Evolutionary conservation across 2,797 vertebrate species (phyloP).

Genomic region (Hyperoplus lanceolatus): DNA sequence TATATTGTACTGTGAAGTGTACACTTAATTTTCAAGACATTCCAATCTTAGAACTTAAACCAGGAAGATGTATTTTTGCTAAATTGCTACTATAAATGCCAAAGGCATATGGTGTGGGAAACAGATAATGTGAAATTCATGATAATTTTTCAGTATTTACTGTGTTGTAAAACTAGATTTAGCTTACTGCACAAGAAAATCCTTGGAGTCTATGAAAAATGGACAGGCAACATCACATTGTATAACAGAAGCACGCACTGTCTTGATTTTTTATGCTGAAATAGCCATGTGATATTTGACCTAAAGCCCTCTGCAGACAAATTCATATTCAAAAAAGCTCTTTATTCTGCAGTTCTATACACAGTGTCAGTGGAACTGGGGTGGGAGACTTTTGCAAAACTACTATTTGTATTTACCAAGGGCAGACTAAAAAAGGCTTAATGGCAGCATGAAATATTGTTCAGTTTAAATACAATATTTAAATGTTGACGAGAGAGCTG

Average conservation of each 20-base stretch:
- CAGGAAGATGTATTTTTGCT: not conserved
- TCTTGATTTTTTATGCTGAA: constrained; percentile 41
- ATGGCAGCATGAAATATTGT: constrained; percentile 2
- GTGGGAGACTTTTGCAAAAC: constrained; percentile 9
- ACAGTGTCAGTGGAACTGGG: not conserved
- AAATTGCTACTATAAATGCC: constrained; percentile 1
- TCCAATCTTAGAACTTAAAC: not conserved
- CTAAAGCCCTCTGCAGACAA: constrained; percentile 39
- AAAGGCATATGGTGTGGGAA: constrained; percentile 9
- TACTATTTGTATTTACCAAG: not conserved
- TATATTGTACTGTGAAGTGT: not conserved
- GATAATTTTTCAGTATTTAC: constrained; percentile 6
- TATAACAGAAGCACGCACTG: constrained; percentile 1
- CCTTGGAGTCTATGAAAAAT: not conserved
- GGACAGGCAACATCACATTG: not conserved
- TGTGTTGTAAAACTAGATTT: not conserved
- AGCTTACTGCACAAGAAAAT: not conserved
- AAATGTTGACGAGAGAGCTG: not conserved
- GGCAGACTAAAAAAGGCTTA: not conserved
- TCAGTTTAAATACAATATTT: constrained; percentile 21
- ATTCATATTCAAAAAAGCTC: constrained; percentile 11
- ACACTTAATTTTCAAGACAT: not conserved
- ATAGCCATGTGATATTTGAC: constrained; percentile 34
- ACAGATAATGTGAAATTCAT: constrained; percentile 8
- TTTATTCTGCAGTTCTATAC: constrained; percentile 17